phyloP scores from a whole-genome alignment of 2,113 vertebrate species.

The Malurus cyaneus region DNA sequence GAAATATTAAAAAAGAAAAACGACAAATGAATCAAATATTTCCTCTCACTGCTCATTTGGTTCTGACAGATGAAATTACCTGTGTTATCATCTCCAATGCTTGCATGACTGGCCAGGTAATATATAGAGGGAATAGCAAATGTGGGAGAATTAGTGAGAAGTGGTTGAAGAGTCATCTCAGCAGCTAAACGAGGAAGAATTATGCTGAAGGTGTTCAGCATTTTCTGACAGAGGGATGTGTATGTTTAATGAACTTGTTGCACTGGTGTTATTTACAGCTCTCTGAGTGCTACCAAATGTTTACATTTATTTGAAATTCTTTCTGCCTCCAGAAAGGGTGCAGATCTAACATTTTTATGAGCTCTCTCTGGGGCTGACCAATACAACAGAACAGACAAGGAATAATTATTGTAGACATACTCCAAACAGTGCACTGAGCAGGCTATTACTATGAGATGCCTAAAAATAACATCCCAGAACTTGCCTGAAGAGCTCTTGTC shows the following conservation, averaged over 20 bases:
- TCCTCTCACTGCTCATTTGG: not conserved
- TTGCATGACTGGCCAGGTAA: not conserved
- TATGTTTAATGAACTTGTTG: not conserved
- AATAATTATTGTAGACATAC: slow-evolving; percentile 27
- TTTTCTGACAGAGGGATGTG: not conserved
- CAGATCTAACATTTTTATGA: not conserved
- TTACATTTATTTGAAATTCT: not conserved
- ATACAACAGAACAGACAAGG: not conserved
- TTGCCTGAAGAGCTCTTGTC: slow-evolving; percentile 43
- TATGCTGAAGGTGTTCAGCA: not conserved
- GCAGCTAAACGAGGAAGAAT: not conserved
- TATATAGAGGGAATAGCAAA: not conserved
- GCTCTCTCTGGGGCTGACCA: slow-evolving; percentile 2
- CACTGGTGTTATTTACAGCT: not conserved
- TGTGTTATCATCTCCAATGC: not conserved
- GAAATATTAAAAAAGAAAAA: not conserved
- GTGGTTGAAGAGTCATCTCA: not conserved
- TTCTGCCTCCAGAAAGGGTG: not conserved
- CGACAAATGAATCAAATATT: not conserved
- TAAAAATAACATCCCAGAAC: slow-evolving; percentile 43
- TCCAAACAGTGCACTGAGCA: not conserved
- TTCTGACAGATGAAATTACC: not conserved
- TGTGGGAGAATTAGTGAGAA: not conserved
- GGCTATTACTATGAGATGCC: not conserved
- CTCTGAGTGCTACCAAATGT: not conserved